These are phyloP conservation scores for Lophius piscatorius DNA, from an alignment of 2,113 vertebrate genomes.

Conservation along the genomic window DNA sequence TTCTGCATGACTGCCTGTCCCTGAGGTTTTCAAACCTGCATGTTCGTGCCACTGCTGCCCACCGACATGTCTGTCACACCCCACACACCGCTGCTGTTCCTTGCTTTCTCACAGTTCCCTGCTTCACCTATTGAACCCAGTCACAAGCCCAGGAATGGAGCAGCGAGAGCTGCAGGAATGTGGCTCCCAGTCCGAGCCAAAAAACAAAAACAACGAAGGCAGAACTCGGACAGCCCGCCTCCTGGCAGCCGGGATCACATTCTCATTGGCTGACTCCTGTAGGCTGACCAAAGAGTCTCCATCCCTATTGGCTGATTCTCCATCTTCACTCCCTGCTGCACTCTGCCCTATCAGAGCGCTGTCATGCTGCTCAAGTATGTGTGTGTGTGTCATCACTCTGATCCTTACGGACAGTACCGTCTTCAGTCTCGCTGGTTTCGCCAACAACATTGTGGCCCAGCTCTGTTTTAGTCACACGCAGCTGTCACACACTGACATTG, in stretches of 20 bases:
- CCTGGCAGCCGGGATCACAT: not conserved
- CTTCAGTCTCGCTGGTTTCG: slow-evolving; percentile 45
- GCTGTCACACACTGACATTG: slow-evolving; percentile 14
- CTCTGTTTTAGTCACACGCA: slow-evolving; percentile 14
- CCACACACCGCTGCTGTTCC: not conserved
- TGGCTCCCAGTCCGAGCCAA: slow-evolving; percentile 45
- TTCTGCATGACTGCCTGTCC: not conserved
- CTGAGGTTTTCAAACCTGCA: slow-evolving; percentile 25
- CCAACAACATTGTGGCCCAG: slow-evolving; percentile 20
- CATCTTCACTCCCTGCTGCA: slow-evolving; percentile 49
- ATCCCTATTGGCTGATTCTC: slow-evolving; percentile 11
- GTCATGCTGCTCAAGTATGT: slow-evolving; percentile 30
- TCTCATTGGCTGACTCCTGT: slow-evolving; percentile 34
- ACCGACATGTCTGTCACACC: too few relatives aligned
- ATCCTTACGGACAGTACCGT: slow-evolving; percentile 47
- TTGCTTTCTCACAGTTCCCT: slow-evolving; percentile 65
- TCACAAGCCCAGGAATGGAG: slow-evolving; percentile 54
- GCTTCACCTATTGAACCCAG: slow-evolving; percentile 65
- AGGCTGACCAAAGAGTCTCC: too few relatives aligned
- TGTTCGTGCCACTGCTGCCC: slow-evolving; percentile 15
- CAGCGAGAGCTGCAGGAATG: slow-evolving; percentile 57
- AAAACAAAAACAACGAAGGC: slow-evolving; percentile 54
- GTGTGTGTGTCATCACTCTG: slow-evolving; percentile 36
- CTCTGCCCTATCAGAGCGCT: slow-evolving; percentile 36
- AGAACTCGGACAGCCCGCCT: slow-evolving; percentile 40